Evolutionary conservation across 2,888 invertebrate genomes (phyloP).

Genomic region (Conchocele bisecta): DNA sequence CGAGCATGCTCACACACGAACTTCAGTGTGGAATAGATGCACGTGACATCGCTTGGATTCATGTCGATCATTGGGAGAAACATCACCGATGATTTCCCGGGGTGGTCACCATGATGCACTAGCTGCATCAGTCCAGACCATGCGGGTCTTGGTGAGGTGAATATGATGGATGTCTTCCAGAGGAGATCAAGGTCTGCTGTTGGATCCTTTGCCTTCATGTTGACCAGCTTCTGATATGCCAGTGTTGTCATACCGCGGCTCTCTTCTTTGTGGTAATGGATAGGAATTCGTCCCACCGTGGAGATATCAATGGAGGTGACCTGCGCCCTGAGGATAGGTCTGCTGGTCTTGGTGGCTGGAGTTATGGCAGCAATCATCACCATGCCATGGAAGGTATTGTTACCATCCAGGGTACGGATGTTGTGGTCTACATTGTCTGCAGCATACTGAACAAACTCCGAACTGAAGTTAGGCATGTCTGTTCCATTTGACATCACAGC

Average conservation of each 20-base stretch:
- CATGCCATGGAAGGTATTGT: neutral
- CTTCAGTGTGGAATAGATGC: conserved; percentile 43
- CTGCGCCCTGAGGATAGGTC: neutral
- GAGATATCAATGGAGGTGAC: neutral
- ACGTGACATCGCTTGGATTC: neutral
- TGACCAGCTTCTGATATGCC: neutral
- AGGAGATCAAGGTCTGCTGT: neutral
- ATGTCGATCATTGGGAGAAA: neutral
- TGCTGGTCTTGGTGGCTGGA: neutral
- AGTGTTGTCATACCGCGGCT: neutral
- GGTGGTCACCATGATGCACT: conserved; percentile 19
- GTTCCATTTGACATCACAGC: neutral
- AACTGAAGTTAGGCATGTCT: neutral
- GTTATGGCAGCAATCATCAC: neutral
- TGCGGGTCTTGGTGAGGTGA: neutral
- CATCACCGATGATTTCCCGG: conserved; percentile 27
- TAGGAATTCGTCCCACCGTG: neutral
- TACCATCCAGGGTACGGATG: neutral
- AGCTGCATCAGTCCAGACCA: conserved; percentile 51
- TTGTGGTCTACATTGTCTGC: conserved; percentile 8
- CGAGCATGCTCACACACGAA: conserved; percentile 38
- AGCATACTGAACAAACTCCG: conserved; percentile 3
- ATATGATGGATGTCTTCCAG: neutral
- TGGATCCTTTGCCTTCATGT: neutral
- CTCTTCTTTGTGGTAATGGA: neutral